phyloP scores from a whole-genome alignment of 2,888 invertebrate species.

The Troides aeacus region DNA sequence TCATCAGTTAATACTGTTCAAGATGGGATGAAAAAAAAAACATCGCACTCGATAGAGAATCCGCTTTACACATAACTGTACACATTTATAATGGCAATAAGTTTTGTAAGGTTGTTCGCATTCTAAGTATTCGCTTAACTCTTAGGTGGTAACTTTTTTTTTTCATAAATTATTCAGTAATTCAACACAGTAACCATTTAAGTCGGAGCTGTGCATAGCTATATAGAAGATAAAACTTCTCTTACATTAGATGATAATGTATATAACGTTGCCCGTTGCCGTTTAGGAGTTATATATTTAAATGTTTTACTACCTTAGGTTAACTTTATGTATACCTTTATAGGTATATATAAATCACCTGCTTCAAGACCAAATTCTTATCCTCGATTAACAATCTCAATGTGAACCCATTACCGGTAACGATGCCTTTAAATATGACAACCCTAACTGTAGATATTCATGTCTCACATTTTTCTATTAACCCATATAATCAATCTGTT shows the following conservation, averaged over 20 bases:
- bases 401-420: background rate
- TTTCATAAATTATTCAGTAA: background rate
- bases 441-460: background rate
- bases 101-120: slow-evolving; percentile 19
- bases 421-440: background rate
- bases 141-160: background rate
- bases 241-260: slow-evolving; percentile 1
- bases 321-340: slow-evolving; percentile 3
- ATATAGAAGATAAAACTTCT: slow-evolving; percentile 4
- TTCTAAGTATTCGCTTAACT: slow-evolving; percentile 15
- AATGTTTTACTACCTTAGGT: slow-evolving; percentile 11
- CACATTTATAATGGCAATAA: slow-evolving; percentile 15
- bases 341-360: background rate
- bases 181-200: slow-evolving; percentile 5
- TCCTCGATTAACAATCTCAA: background rate
- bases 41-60: slow-evolving; percentile 5
- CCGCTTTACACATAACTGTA: slow-evolving; percentile 8
- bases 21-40: slow-evolving; percentile 19
- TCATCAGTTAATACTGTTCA: slow-evolving; percentile 25
- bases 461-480: no score
- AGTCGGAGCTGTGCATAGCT: slow-evolving; percentile 1
- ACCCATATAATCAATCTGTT: no score
- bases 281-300: slow-evolving; percentile 4
- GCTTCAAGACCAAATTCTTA: slow-evolving; percentile 11
- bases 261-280: slow-evolving; percentile 3